Percentiles rank a stretch among this genome's conserved stretches.
Evolutionary conservation across 2,797 vertebrate species (phyloP).

Genomic region (Pipistrellus pipistrellus): DNA sequence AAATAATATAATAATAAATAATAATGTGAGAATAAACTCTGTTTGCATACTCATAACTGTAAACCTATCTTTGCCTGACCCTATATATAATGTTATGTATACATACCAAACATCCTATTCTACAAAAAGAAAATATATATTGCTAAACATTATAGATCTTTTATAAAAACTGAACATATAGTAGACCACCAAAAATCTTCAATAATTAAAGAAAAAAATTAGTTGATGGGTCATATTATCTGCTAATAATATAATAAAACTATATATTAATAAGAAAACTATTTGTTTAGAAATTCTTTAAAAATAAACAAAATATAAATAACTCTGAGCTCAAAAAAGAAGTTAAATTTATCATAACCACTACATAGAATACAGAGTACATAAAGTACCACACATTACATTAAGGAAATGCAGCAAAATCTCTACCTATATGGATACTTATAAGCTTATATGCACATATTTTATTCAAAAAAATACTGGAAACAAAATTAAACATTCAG

Average conservation of each 20-base stretch:
- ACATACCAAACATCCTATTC: not conserved
- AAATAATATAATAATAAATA: not conserved
- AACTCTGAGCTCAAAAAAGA: not conserved
- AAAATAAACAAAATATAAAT: slow-evolving; percentile 1
- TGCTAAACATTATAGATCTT: not conserved
- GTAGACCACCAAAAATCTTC: not conserved
- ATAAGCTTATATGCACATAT: not conserved
- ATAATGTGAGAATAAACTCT: not conserved
- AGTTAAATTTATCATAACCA: not conserved
- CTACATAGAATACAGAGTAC: not conserved
- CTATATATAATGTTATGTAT: not conserved
- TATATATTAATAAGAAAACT: not conserved
- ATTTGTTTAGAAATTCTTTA: not conserved
- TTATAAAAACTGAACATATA: not conserved
- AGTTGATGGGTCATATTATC: not conserved
- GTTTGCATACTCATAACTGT: not conserved
- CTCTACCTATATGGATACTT: not conserved
- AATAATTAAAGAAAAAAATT: not conserved
- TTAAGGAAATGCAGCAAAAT: not conserved
- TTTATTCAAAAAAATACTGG: not conserved
- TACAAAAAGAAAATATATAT: not conserved
- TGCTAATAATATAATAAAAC: not conserved
- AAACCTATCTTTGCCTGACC: not conserved
- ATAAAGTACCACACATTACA: not conserved
- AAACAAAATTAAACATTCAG: not conserved